phyloP scores from a whole-genome alignment of 2,113 vertebrate species.

The Callionymus lyra region DNA sequence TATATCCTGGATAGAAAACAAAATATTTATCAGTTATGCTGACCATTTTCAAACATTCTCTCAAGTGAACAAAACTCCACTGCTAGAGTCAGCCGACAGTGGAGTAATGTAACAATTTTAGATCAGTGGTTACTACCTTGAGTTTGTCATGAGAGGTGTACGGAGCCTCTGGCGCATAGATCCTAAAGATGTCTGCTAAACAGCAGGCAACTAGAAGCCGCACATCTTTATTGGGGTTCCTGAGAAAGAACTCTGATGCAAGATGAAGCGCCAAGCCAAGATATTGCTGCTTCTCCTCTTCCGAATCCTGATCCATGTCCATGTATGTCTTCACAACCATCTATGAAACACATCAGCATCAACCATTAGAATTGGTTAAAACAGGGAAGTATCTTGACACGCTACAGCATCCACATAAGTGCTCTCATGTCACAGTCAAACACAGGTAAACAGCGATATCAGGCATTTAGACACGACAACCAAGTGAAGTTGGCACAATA shows the following conservation, averaged over 20 bases:
- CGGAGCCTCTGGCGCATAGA: conserved; percentile 96
- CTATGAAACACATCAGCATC: conserved; percentile 50
- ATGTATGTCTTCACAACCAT: conserved; percentile 99
- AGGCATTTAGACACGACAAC: too few species aligned
- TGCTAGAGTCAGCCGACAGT: background rate
- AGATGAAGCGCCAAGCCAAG: conserved; percentile 93
- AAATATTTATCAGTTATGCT: background rate
- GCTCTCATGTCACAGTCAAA: too few species aligned
- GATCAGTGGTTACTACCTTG: conserved; percentile 70
- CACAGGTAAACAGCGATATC: too few species aligned
- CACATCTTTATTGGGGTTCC: conserved; percentile 98
- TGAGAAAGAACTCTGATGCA: conserved; percentile 98
- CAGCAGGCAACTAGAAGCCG: conserved; percentile 96
- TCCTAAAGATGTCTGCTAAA: conserved; percentile 97
- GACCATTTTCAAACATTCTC: background rate
- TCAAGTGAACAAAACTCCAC: background rate
- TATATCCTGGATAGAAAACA: conserved; percentile 76
- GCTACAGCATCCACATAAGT: too few species aligned
- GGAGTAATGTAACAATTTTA: background rate
- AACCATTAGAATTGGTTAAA: conserved; percentile 3
- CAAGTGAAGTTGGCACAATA: too few species aligned
- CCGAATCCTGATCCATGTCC: conserved; percentile 99
- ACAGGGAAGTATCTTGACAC: background rate
- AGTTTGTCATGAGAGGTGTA: conserved; percentile 99
- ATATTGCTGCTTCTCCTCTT: conserved; percentile 98